phyloP scores from a whole-genome alignment of 2,888 invertebrate species.

The Drosophila heteroneura region DNA sequence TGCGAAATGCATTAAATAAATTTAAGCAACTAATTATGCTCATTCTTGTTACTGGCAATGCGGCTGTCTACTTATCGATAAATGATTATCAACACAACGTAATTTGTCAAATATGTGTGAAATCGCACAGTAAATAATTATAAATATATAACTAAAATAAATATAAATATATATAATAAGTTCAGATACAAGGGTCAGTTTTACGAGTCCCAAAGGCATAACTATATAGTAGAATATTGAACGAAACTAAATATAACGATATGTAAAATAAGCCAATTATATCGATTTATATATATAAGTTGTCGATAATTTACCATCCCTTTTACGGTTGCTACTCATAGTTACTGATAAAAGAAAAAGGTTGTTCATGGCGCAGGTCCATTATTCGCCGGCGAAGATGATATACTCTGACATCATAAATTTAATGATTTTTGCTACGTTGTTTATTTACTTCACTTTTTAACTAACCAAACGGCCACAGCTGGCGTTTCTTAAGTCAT shows the following conservation, averaged over 20 bases:
- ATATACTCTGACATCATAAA: conserved; percentile 34
- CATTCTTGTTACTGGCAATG: not conserved
- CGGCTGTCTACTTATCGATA: not conserved
- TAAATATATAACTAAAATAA: not conserved
- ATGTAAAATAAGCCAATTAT: not conserved
- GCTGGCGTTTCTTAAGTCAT: not conserved
- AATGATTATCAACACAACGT: not conserved
- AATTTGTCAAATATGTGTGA: not conserved
- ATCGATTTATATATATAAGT: not conserved
- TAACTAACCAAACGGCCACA: not conserved
- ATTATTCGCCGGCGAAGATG: conserved; percentile 2
- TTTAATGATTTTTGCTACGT: not conserved
- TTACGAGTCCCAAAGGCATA: not conserved
- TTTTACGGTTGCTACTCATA: conserved; percentile 1
- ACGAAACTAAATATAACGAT: conserved; percentile 4
- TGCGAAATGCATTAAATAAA: not conserved
- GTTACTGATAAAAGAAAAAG: conserved; percentile 20
- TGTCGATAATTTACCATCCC: conserved; percentile 7
- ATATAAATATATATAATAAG: not conserved
- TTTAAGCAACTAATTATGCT: not conserved
- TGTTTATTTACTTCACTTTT: not conserved
- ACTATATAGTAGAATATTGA: conserved; percentile 3
- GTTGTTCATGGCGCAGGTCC: conserved; percentile 23
- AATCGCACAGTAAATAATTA: not conserved
- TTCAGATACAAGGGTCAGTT: not conserved